Base-by-base conservation (phyloP, 2,113 vertebrate genomes). In the Notiomystis cincta region DNA sequence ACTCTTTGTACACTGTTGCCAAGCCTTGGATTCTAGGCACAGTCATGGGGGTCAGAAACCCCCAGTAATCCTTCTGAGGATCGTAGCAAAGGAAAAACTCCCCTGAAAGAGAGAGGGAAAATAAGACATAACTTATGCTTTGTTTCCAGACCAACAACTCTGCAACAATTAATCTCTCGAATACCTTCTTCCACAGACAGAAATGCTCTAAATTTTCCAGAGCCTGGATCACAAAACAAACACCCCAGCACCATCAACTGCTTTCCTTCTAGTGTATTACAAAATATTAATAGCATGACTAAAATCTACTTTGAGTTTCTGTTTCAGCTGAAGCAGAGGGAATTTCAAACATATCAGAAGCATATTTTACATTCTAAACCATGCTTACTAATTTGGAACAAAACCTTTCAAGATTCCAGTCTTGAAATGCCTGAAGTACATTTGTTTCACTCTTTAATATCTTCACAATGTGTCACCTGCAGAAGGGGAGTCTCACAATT, bases 21-120 rank as follows among this genome's bases (percentile, higher is more conserved):
- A 99, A 98, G 94, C 99, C 99, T 97, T 99, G 99, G 97, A 98
- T 98, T 87, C 99, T 98, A 91, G 99, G 99, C 97, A 99, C 97
- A 73, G 97, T 98, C 99, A 99, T 99, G 0, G 99, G 99, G 28
- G 99, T 98, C 82, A 99, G 97, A 95, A 99, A 99, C 37, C 99
- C 99, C 99, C 99, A 99, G 95, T 99, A 99, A 98, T 99, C 99
- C 97, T 99, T 99, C 77, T 98, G 99, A 78, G 99, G 99, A 93
- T 99, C 99, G 40, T 99, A 99, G 98, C 99, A 99, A 97, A 99
- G 99, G 97, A 99, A 99, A 97, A 99, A 99, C 97, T 99, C 99
- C 87, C 99, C 99, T 99, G 98, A 9, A 95, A 88, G 38, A 87
- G 51, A 96, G 67, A 96, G 61, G 93, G 62, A 62, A 88, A 85